A percentile compares a stretch with the other conserved stretches of the same genome.
phyloP scores from a whole-genome alignment of 1,140 invertebrate genomes.

The Acyrthosiphon pisum region DNA sequence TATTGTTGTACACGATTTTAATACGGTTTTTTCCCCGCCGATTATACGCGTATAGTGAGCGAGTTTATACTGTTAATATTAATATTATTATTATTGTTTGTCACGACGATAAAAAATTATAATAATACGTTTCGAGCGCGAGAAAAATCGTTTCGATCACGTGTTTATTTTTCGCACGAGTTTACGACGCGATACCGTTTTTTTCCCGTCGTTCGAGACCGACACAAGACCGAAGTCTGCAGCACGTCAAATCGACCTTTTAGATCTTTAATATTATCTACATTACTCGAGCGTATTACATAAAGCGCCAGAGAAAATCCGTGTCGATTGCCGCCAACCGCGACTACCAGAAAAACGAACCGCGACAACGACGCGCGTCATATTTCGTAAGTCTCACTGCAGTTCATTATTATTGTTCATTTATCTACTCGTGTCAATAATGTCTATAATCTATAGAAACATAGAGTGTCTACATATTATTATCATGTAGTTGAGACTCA shows the following conservation, averaged over 20 bases:
- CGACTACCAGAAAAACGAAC: too few species aligned
- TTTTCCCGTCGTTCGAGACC: too few species aligned
- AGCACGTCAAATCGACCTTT: too few species aligned
- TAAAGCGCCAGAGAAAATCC: neutral
- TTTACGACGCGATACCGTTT: neutral
- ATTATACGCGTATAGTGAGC: neutral
- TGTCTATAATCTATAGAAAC: neutral
- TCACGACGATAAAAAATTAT: neutral
- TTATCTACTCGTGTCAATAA: neutral
- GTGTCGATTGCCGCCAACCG: neutral
- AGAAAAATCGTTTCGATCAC: neutral
- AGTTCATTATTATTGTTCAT: neutral
- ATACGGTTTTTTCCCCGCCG: neutral
- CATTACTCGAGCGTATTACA: neutral
- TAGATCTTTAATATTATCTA: neutral
- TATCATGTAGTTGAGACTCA: too few species aligned
- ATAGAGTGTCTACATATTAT: too few species aligned
- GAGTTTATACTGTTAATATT: neutral
- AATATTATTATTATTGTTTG: neutral
- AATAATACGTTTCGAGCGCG: neutral
- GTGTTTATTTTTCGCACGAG: neutral
- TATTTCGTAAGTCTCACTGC: neutral
- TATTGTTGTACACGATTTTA: neutral
- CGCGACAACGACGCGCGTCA: neutral
- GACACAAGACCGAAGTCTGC: neutral